Evolutionary conservation across 1,140 invertebrate species (phyloP).

Genomic region (Penaeus japonicus): DNA sequence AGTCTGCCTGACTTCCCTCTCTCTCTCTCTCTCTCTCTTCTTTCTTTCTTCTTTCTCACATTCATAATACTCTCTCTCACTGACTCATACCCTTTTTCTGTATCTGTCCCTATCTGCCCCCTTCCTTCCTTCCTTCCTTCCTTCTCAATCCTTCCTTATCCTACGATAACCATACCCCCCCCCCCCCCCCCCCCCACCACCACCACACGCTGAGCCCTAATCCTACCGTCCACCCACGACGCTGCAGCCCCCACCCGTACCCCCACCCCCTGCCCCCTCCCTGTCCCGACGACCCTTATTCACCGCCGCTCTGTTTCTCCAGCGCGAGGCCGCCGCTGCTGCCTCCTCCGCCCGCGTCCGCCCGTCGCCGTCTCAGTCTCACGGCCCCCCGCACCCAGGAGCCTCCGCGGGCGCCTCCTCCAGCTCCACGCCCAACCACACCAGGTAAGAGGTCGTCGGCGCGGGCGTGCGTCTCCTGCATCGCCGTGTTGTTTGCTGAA

Average conservation of each 20-base stretch:
- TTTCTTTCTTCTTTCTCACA: background rate
- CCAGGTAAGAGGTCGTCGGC: background rate
- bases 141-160: background rate
- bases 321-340: too few species aligned
- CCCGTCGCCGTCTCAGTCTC: background rate
- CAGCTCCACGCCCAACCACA: background rate
- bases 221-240: too few species aligned
- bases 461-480: too few species aligned
- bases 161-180: too few species aligned
- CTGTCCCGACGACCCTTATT: too few species aligned
- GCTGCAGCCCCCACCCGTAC: too few species aligned
- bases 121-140: background rate
- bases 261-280: too few species aligned
- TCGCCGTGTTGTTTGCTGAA: too few species aligned
- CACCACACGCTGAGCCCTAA: too few species aligned
- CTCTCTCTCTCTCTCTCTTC: background rate
- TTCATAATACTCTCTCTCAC: background rate
- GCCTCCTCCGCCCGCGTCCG: background rate
- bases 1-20: background rate
- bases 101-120: background rate
- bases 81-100: too few species aligned
- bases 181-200: too few species aligned
- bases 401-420: background rate
- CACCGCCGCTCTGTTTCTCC: too few species aligned
- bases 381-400: background rate